These are phyloP conservation scores for Xenopus laevis DNA, from an alignment of 2,113 vertebrate species.

Conservation along the genomic window DNA sequence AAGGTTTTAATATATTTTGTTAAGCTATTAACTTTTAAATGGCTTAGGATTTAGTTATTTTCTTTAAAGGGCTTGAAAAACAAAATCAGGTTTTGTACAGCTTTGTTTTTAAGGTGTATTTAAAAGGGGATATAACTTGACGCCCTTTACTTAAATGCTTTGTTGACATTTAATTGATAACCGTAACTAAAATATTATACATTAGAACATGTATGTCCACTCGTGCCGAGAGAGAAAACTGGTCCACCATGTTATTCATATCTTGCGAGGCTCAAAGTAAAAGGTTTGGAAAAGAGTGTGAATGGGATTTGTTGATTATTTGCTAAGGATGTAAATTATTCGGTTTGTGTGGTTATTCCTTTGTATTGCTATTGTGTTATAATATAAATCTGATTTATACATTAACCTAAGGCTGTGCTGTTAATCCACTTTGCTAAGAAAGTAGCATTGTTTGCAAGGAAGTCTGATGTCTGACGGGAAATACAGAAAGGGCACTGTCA, in stretches of 20 bases:
- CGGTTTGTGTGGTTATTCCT: too few species aligned
- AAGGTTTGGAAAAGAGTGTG: constrained; percentile 13
- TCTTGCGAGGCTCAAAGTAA: constrained; percentile 9
- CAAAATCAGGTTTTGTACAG: constrained; percentile 22
- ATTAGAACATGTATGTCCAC: neutral
- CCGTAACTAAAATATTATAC: neutral
- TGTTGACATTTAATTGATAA: neutral
- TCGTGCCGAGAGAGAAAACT: neutral
- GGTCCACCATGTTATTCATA: neutral
- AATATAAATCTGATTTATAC: too few species aligned
- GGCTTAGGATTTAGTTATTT: neutral
- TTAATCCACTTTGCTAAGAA: too few species aligned
- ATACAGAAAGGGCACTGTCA: too few species aligned
- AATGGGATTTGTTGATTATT: neutral
- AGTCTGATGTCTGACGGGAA: too few species aligned
- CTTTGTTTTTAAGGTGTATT: constrained; percentile 21
- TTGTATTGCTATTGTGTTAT: too few species aligned
- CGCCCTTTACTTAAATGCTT: neutral
- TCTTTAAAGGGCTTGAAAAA: constrained; percentile 4
- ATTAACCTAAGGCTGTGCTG: too few species aligned
- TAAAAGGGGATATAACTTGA: neutral
- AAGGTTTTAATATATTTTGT: neutral
- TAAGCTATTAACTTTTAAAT: neutral
- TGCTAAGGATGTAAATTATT: neutral
- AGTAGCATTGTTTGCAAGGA: too few species aligned